Base-by-base conservation (phyloP, 2,888 invertebrate species). In the Melolontha melolontha region DNA sequence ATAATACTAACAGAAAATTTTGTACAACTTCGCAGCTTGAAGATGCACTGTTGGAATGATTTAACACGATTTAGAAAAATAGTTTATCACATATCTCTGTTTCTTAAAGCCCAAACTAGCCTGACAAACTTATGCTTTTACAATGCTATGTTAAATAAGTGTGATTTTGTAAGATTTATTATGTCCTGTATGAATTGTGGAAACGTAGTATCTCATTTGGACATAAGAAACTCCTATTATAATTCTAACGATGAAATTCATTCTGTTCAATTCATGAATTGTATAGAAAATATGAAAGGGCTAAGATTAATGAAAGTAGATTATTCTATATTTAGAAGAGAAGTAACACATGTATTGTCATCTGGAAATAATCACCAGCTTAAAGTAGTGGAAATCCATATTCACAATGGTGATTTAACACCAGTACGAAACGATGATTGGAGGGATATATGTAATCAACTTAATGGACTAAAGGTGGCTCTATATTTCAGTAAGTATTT, bases 31-130 rank as follows among this genome's bases (percentile, higher is more conserved):
- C 77, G 75, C 29, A 78, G 79, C 68, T 77, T 86, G 44, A 79
- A 82, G 71, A 80, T 86, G 62, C 84, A 83, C 27, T 82, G 86
- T 68, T 86, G 86, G 86, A 80, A 82, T 55, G 84, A 84, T 68
- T 80, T 83, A 66, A 82, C 82, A 69, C 83, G 82, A 66, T 84
- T 81, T 63, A 79, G 79, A 69, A 82, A 82, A 74, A 76, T 82
- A 63, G 76, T 77, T 16, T 82, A 80, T 68, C 79, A 80, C 65
- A 69, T 82, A 40, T 73, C 79, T 6, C 72, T 79, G 63, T 80
- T 81, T 66, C 71, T 82, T 52, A 80, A 85, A 67, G 80, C 80
- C 52, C 86, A 86, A 74, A 77, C 75, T 39, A 80, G 80, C 69
- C 75, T 86, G 47, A 79, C 80, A 66, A 80, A 74, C 5, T 72